Conservation (phyloP, 1,140 invertebrate species). For the Pemphigus obesinymphae region DNA sequence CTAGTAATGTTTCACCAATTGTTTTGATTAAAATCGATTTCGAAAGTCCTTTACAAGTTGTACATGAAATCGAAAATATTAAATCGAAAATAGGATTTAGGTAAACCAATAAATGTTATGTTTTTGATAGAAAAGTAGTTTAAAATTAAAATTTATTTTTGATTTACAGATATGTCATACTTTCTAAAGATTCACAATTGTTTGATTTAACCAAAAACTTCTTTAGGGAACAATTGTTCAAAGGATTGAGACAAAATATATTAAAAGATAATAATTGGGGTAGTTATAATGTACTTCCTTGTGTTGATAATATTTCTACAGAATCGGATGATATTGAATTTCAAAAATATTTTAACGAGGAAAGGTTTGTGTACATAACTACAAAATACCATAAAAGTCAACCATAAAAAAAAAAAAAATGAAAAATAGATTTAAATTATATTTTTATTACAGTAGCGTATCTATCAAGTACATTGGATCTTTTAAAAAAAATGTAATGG, state of each 20-base stretch:
- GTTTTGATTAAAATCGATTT: conserved; percentile 17
- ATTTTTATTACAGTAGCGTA: background rate
- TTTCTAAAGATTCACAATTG: background rate
- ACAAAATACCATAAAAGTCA: background rate
- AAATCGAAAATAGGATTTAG: background rate
- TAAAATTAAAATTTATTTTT: background rate
- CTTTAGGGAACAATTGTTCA: conserved; percentile 27
- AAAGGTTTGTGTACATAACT: conserved; percentile 1
- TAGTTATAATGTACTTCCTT: conserved; percentile 16
- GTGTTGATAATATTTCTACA: background rate
- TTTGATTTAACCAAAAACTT: conserved; percentile 23
- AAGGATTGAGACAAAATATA: conserved; percentile 28
- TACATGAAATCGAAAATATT: background rate
- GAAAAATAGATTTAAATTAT: no score
- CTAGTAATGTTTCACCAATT: background rate
- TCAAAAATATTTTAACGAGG: background rate
- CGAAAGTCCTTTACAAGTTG: background rate
- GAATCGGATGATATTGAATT: background rate
- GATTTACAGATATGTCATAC: conserved; percentile 15
- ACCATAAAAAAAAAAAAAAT: no score
- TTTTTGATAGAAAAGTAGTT: background rate
- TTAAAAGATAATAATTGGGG: conserved; percentile 15
- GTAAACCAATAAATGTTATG: background rate
- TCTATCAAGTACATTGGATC: background rate
- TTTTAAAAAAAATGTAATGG: background rate